Evolutionary conservation across 1,140 invertebrate genomes (phyloP).

Genomic region (Bradynema listronoti): DNA sequence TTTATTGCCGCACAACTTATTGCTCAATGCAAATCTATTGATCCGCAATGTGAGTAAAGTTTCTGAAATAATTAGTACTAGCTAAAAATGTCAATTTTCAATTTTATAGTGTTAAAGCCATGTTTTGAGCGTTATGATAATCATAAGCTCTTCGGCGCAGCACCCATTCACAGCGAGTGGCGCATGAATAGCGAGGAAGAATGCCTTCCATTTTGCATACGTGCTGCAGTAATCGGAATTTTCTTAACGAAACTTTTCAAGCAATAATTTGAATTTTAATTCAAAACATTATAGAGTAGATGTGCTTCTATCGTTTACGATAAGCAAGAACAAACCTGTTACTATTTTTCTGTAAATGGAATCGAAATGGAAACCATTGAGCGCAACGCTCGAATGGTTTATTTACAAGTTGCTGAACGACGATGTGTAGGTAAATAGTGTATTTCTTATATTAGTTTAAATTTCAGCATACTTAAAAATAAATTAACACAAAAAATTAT

Average conservation of each 20-base stretch:
- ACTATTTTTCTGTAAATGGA: conserved; percentile 47
- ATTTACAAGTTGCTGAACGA: conserved; percentile 44
- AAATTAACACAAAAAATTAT: not conserved
- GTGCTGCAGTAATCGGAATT: conserved; percentile 36
- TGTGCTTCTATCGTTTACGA: conserved; percentile 52
- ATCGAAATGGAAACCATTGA: conserved; percentile 40
- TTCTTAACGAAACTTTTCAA: not conserved
- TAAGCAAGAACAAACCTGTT: conserved; percentile 45
- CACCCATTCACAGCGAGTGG: conserved; percentile 47
- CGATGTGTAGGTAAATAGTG: conserved; percentile 36
- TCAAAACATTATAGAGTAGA: conserved; percentile 36
- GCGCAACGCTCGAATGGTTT: conserved; percentile 37
- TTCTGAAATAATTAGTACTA: too few species aligned
- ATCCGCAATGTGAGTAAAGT: too few species aligned
- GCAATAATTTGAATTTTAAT: not conserved
- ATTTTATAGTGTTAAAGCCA: conserved; percentile 48
- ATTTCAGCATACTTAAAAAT: not conserved
- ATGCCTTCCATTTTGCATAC: conserved; percentile 43
- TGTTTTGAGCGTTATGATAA: conserved; percentile 51
- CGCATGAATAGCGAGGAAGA: conserved; percentile 43
- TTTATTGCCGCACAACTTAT: too few species aligned
- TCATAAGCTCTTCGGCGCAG: conserved; percentile 35
- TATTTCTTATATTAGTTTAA: not conserved
- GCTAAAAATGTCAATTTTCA: too few species aligned
- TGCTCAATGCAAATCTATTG: too few species aligned